A percentile compares a stretch with the other conserved stretches of the same genome.
These are phyloP conservation scores for Tetanocera ferruginea DNA, from an alignment of 2,888 invertebrate species.

Conservation along the genomic window DNA sequence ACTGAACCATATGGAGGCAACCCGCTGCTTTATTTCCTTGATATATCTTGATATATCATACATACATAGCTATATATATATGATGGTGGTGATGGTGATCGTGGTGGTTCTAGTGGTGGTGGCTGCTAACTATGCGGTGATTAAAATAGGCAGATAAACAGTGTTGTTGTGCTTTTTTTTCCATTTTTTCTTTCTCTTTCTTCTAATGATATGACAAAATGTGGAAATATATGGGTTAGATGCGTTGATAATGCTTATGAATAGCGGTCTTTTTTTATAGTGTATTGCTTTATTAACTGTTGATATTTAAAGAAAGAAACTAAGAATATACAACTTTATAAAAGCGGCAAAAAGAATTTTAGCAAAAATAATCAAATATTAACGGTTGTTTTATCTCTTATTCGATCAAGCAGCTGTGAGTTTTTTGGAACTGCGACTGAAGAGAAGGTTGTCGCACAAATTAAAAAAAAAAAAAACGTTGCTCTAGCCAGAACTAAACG, in stretches of 20 bases:
- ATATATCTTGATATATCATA: too few species aligned
- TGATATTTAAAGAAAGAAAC: neutral
- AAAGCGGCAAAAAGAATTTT: too few species aligned
- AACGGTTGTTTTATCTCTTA: too few species aligned
- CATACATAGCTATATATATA: too few species aligned
- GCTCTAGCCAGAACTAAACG: too few species aligned
- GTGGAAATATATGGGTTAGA: neutral
- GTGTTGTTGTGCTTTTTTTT: neutral
- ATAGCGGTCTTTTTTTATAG: neutral
- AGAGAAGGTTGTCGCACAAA: too few species aligned
- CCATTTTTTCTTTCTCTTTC: neutral
- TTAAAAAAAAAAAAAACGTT: too few species aligned
- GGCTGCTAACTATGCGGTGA: constrained; percentile 32
- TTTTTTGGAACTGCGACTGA: too few species aligned
- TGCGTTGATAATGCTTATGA: neutral
- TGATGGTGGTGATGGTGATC: constrained; percentile 4
- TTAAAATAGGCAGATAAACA: constrained; percentile 33
- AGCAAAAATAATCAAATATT: too few species aligned
- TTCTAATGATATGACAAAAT: neutral
- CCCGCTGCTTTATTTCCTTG: constrained; percentile 43
- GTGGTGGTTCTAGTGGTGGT: neutral
- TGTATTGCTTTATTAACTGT: neutral
- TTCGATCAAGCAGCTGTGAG: too few species aligned
- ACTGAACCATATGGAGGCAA: constrained; percentile 55
- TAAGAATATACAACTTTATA: neutral